phyloP scores from a whole-genome alignment of 2,113 vertebrate genomes.

The Pelecanoides urinatrix region DNA sequence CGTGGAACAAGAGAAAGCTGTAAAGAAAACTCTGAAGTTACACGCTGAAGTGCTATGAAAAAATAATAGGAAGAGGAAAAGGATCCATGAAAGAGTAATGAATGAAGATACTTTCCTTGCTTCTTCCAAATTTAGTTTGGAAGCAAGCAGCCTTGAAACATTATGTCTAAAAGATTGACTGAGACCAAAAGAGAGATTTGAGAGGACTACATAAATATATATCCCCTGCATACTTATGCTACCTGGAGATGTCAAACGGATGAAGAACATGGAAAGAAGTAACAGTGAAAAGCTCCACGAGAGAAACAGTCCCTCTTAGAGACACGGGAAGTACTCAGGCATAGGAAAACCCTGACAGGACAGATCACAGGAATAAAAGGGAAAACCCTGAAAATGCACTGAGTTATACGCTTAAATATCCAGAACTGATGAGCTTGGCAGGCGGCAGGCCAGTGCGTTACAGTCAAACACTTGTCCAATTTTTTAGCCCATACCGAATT shows the following conservation, averaged over 20 bases:
- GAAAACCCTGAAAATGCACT: background rate
- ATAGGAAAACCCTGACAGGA: background rate
- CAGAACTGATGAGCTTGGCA: background rate
- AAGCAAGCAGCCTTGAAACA: background rate
- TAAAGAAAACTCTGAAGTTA: background rate
- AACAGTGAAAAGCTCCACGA: background rate
- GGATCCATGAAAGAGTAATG: too few relatives aligned
- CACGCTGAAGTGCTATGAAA: background rate
- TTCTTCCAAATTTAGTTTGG: background rate
- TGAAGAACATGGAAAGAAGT: background rate
- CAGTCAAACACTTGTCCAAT: too few relatives aligned
- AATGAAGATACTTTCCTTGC: background rate
- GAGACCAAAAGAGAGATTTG: too few relatives aligned
- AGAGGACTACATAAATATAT: too few relatives aligned
- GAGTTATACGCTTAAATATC: background rate
- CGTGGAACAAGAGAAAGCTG: background rate
- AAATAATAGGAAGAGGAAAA: background rate
- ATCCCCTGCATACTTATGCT: background rate
- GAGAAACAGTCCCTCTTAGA: background rate
- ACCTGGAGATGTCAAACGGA: background rate
- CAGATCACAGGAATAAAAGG: background rate
- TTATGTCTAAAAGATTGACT: background rate
- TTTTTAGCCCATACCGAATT: background rate
- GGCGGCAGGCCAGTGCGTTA: background rate
- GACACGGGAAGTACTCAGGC: accelerated